Base-by-base conservation (phyloP, 35 echinoderm and acorn worm species). In the Apostichopus parvimensis region DNA sequence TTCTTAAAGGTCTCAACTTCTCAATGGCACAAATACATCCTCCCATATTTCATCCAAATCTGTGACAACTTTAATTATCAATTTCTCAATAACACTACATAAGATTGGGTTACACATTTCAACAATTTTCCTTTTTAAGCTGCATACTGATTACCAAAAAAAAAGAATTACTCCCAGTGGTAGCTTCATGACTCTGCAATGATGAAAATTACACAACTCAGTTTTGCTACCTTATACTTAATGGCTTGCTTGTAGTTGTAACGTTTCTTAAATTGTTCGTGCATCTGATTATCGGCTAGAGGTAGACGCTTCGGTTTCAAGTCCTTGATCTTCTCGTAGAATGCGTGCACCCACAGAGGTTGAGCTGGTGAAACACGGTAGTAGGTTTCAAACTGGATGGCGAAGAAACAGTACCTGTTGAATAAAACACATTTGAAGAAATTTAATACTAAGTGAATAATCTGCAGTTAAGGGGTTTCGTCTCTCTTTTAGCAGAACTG, bases 351-450 rank as follows among this genome's bases (percentile, higher is more conserved):
- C 97, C 97, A 99, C 5, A 99, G 88, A 17, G 97, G 97, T 80
- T 93, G 95, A 78, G 95, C 93, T 0, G 97, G 95, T 34, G 97
- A 96, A 6, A 93, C 73, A 22, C 95, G 93, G 83, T 98, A 99
- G 90, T 94, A 99, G 5, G 97, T 99, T 86, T 98, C 97, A 90
- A 99, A 95, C 54, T 93, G 92, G 91, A 99, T 99, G 24, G 97
- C 88, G 62, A 99, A 94, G 22, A 93, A 82, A 75, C 94, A 94
- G 82, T 98, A 98, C 77, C 97, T 98, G 77, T 57, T 56, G 54
- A 60, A n/a, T 6, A 34, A 88, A 7, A 83, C 5, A 92, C 6
- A 45, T 78, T 78, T 11, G 77, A 78, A 11, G 1, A 61, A 61
- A 45, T 45, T 4, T 45, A 45, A 45, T 45, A 45, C 34, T 45